phyloP scores from a whole-genome alignment of 2,888 invertebrate species.

The Scaeva pyrastri region DNA sequence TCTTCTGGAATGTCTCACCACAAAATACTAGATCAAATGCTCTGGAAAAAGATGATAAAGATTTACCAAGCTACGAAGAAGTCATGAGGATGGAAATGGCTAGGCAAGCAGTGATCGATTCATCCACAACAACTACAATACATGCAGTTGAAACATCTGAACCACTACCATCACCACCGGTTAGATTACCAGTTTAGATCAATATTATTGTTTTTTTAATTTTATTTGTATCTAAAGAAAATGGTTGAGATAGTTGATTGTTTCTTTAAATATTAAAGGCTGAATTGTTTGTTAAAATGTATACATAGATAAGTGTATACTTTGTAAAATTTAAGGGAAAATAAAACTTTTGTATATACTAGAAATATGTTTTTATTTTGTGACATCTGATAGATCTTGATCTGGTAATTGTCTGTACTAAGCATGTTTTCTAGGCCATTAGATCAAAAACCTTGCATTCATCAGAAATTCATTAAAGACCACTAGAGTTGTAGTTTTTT shows the following conservation, averaged over 20 bases:
- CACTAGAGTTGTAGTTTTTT: not conserved
- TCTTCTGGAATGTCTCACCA: conserved; percentile 80
- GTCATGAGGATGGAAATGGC: conserved; percentile 80
- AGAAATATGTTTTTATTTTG: too few species aligned
- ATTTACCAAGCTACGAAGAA: conserved; percentile 82
- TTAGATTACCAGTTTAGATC: conserved; percentile 24
- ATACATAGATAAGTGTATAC: not conserved
- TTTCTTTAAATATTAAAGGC: not conserved
- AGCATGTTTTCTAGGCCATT: not conserved
- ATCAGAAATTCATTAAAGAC: not conserved
- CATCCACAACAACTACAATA: conserved; percentile 28
- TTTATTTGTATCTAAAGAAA: not conserved
- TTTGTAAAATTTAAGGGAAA: not conserved
- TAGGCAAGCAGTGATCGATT: conserved; percentile 60
- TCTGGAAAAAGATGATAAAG: conserved; percentile 81
- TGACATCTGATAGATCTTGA: not conserved
- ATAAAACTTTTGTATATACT: not conserved
- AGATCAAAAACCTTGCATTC: conserved; percentile 7
- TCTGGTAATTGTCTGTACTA: too few species aligned
- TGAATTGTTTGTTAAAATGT: conserved; percentile 11
- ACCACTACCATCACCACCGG: not conserved
- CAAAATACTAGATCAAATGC: conserved; percentile 80
- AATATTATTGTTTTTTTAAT: not conserved
- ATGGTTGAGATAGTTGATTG: not conserved
- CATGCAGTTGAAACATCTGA: not conserved